Evolutionary conservation across 2,113 vertebrate species (phyloP).

Genomic region (Istiophorus platypterus): DNA sequence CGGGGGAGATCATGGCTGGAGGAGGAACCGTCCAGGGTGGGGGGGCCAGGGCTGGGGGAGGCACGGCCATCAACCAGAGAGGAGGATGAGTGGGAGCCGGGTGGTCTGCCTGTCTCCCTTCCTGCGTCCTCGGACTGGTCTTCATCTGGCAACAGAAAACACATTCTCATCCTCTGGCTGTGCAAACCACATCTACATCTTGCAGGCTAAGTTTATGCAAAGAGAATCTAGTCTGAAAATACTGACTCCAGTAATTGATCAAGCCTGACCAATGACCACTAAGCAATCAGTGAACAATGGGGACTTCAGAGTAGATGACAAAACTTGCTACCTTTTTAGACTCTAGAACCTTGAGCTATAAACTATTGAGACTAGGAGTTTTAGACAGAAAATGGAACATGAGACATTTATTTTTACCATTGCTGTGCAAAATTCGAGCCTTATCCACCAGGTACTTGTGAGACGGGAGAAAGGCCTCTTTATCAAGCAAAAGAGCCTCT

Average conservation of each 20-base stretch:
- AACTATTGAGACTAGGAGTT: neutral
- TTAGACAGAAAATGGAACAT: neutral
- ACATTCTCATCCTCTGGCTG: neutral
- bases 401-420: constrained; percentile 81
- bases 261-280: constrained; percentile 21
- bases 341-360: neutral
- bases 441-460: constrained; percentile 94
- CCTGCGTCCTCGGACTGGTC: constrained; percentile 89
- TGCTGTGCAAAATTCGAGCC: constrained; percentile 82
- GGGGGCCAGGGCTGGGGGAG: constrained; percentile 84
- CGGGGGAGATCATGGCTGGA: constrained; percentile 81
- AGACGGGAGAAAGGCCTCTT: constrained; percentile 90
- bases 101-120: constrained; percentile 85
- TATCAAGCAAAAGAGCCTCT: constrained; percentile 89
- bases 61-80: constrained; percentile 83
- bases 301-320: constrained; percentile 16
- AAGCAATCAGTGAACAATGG: constrained; percentile 19
- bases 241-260: constrained; percentile 23
- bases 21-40: constrained; percentile 74
- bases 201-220: constrained; percentile 30
- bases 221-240: constrained; percentile 35
- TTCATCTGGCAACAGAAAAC: constrained; percentile 85
- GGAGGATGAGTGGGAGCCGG: constrained; percentile 87
- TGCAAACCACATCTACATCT: constrained; percentile 10
- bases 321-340: constrained; percentile 13